These are phyloP conservation scores for Ailurus styani DNA, from an alignment of 2,113 vertebrate species.

Conservation along the genomic window DNA sequence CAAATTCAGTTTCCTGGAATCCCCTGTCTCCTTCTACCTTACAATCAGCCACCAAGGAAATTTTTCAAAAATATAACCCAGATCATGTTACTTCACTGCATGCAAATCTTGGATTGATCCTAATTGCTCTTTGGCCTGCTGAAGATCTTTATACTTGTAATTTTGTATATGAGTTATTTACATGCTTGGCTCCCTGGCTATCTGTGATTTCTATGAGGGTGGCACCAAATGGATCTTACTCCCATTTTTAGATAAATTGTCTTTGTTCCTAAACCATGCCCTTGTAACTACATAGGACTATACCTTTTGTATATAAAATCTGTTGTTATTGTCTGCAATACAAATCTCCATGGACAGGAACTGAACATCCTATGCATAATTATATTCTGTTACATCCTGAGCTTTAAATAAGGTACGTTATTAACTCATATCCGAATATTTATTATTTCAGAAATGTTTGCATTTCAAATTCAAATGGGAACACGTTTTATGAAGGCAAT, in stretches of 20 bases:
- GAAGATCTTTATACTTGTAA: background rate
- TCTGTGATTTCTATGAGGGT: background rate
- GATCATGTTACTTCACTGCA: background rate
- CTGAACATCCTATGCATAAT: background rate
- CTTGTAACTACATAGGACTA: background rate
- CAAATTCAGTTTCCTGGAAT: background rate
- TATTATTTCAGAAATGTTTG: background rate
- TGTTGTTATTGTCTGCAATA: background rate
- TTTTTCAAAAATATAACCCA: background rate
- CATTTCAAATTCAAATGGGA: conserved; percentile 46
- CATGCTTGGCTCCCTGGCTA: background rate
- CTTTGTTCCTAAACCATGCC: background rate
- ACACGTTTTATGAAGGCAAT: conserved; percentile 28
- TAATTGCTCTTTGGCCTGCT: background rate
- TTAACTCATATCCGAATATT: conserved; percentile 12
- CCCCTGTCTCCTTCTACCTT: background rate
- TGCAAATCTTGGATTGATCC: background rate
- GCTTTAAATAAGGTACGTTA: conserved; percentile 36
- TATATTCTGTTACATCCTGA: background rate
- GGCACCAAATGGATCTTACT: background rate
- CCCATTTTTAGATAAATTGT: background rate
- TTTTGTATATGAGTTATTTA: background rate
- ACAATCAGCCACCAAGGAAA: background rate
- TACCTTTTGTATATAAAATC: background rate
- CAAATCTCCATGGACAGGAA: background rate